These are phyloP conservation scores for Belgica antarctica DNA, from an alignment of 2,888 invertebrate species.

Conservation along the genomic window DNA sequence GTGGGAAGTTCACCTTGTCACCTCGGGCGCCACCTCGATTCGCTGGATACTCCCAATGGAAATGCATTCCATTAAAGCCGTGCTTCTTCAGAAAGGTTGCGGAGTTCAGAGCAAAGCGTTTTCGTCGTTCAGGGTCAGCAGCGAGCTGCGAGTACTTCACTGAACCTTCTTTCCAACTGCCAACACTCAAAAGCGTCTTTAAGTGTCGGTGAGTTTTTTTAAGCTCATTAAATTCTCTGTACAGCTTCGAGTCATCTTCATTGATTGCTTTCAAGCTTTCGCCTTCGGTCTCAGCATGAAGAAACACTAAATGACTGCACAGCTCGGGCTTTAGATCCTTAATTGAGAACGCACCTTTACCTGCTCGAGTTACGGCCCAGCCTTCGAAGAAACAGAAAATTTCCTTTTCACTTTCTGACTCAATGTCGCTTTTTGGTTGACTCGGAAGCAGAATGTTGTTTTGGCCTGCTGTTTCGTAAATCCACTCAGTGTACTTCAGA, in stretches of 20 bases:
- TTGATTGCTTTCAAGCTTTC: conserved; percentile 2
- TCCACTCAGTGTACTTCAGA: neutral
- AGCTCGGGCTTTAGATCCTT: conserved; percentile 19
- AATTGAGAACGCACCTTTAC: neutral
- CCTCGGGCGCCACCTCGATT: conserved; percentile 53
- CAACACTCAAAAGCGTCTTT: conserved; percentile 56
- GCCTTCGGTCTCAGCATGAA: neutral
- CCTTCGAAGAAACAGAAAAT: conserved; percentile 17
- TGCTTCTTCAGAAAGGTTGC: conserved; percentile 53
- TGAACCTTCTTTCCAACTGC: conserved; percentile 58
- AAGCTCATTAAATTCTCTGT: neutral
- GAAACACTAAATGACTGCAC: conserved; percentile 14
- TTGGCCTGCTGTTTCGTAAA: neutral
- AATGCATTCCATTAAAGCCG: conserved; percentile 57
- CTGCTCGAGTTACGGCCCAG: neutral
- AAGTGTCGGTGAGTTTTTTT: conserved; percentile 50
- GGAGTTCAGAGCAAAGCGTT: conserved; percentile 55
- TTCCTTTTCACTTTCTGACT: too few species aligned
- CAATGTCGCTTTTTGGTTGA: too few species aligned
- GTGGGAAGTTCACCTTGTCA: conserved; percentile 54
- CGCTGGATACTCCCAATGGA: conserved; percentile 58
- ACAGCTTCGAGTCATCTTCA: neutral
- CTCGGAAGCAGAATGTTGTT: too few species aligned
- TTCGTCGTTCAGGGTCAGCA: conserved; percentile 48
- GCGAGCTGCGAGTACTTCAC: conserved; percentile 55